These are phyloP conservation scores for Scaptomyza hsui DNA, from an alignment of 1,140 invertebrate species.

Conservation along the genomic window DNA sequence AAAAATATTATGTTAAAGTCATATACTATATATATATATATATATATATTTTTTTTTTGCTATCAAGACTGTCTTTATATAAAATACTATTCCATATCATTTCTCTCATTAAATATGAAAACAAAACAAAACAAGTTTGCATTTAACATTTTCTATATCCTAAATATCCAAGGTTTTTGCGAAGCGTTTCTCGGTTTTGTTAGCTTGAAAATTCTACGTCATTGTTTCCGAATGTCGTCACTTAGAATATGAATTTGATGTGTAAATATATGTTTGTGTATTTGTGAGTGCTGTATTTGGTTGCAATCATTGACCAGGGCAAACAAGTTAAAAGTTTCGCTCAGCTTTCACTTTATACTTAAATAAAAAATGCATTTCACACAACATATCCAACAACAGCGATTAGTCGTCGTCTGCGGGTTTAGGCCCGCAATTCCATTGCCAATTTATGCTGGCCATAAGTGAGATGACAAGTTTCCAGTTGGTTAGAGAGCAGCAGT, in stretches of 20 bases:
- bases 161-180: no score
- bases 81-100: no score
- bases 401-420: conserved; percentile 5
- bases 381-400: neutral
- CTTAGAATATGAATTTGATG: neutral
- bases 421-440: conserved; percentile 22
- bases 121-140: no score
- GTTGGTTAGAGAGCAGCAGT: conserved; percentile 29
- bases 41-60: no score
- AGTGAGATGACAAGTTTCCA: conserved; percentile 21
- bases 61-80: no score
- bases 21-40: no score
- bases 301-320: conserved; percentile 38
- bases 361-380: conserved; percentile 22
- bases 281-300: conserved; percentile 22
- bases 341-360: conserved; percentile 53
- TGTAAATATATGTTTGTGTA: neutral
- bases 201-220: no score
- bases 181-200: no score
- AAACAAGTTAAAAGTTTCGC: conserved; percentile 38
- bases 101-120: no score
- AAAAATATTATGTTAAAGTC: no score
- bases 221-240: conserved; percentile 11
- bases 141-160: no score
- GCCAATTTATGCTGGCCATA: conserved; percentile 4